Base-by-base conservation (phyloP, 2,113 vertebrate genomes). In the Natator depressus region DNA sequence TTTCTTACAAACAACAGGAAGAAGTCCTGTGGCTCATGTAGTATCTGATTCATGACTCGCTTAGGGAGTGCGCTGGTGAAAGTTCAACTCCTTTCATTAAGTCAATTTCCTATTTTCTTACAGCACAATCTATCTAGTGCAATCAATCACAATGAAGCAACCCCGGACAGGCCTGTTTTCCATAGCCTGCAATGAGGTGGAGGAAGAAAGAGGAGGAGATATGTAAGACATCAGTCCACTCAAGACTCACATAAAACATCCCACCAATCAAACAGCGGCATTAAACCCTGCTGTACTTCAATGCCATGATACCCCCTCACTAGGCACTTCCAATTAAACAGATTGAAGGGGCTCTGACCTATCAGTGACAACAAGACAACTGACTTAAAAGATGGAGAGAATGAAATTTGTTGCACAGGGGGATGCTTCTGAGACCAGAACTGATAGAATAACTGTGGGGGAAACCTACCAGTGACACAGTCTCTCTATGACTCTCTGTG, bases 31-130 rank as follows among this genome's bases (percentile, higher is more conserved):
- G 69, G 38, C 17, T 6, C 20, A 38, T 76, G 25, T 89, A 84
- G 79, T 38, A 12, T 72, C 90, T 97, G 91, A 97, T 95, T 89
- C 82, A 85, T 96, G 86, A 84, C 8, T 17, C 38, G 47, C 72
- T 94, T 93, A 94, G 82, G 1, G 1, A 93, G 38, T 12, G 11
- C 46, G 94, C 57, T 81, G 22, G 84, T 80, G 50, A 94, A 93
- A 93, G 84, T 84, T 90, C 87, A 87, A 75, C 90, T 91, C 14
- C 42, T 94, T 89, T 95, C 51, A 75, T 85, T 82, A 93, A 53
- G 65, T 3, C 57, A 50, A 57, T 93, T 93, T 94, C 86, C 88
- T 93, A 75, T 84, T 95, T 89, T 89, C 50, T 93, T 90, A 55
- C 62, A 89, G 53, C 24, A 82, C 31, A 91, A 79, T 91, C 88